Evolutionary conservation across 2,113 vertebrate genomes (phyloP).

Genomic region (human): DNA sequence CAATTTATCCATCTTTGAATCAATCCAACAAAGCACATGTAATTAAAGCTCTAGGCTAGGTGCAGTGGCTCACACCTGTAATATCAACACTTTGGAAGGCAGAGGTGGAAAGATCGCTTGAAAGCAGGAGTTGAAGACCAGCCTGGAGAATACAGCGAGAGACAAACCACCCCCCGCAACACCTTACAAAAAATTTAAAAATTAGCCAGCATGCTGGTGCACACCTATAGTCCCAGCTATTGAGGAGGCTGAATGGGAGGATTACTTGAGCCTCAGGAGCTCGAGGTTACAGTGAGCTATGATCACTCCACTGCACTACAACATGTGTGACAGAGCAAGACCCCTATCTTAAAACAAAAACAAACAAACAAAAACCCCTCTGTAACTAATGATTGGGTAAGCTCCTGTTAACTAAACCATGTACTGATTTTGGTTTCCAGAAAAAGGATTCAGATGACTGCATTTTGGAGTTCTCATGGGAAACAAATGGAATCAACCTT

Average conservation of each 20-base stretch:
- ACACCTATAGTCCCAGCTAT: background rate
- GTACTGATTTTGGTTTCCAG: background rate
- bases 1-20: background rate
- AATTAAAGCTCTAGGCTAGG: background rate
- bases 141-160: background rate
- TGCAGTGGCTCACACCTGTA: background rate
- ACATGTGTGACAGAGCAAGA: background rate
- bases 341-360: background rate
- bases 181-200: background rate
- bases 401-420: background rate
- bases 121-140: background rate
- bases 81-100: background rate
- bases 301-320: background rate
- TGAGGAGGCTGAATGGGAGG: background rate
- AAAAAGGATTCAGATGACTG: background rate
- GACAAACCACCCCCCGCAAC: too few species aligned
- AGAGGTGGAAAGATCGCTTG: background rate
- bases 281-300: background rate
- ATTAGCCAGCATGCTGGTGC: background rate
- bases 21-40: background rate
- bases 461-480: background rate
- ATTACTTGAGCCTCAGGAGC: background rate
- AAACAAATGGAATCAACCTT: slow-evolving; percentile 5
- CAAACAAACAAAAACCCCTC: background rate
- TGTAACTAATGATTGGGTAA: background rate